Conservation (phyloP, 1,140 invertebrate species). For the Glossosoma conforme region DNA sequence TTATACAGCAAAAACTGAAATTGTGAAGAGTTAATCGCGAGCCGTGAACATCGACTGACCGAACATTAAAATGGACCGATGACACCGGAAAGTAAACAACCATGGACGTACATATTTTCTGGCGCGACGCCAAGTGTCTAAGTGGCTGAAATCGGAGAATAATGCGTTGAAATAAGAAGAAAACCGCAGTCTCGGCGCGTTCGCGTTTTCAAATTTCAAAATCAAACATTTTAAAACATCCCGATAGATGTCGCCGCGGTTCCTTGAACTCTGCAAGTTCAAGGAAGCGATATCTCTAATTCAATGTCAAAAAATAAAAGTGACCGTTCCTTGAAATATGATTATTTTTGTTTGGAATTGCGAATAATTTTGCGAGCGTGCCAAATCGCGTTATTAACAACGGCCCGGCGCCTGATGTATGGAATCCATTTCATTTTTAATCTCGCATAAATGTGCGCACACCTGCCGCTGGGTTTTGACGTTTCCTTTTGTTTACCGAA, state of each 20-base stretch:
- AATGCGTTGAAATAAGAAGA: slow-evolving; percentile 30
- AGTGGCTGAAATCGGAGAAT: slow-evolving; percentile 32
- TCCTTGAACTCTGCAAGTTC: slow-evolving; percentile 18
- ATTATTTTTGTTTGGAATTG: slow-evolving; percentile 10
- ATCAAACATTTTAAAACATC: slow-evolving; percentile 13
- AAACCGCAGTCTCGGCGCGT: slow-evolving; percentile 22
- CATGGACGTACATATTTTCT: slow-evolving; percentile 19
- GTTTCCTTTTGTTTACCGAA: background rate
- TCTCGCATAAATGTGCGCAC: slow-evolving; percentile 2
- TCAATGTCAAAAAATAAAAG: slow-evolving; percentile 11
- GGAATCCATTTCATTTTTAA: background rate
- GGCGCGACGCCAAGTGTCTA: slow-evolving; percentile 22
- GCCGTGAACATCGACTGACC: slow-evolving; percentile 12
- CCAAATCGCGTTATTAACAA: slow-evolving; percentile 5
- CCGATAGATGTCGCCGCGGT: slow-evolving; percentile 7
- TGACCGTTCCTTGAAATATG: background rate
- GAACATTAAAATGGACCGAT: slow-evolving; percentile 17
- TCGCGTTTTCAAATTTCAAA: slow-evolving; percentile 17
- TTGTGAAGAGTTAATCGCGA: no score
- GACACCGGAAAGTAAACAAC: slow-evolving; percentile 10
- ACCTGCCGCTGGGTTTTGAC: no score
- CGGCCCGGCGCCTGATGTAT: background rate
- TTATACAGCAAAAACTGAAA: no score
- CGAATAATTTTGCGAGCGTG: background rate
- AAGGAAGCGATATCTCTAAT: slow-evolving; percentile 20